Base-by-base conservation (phyloP, 2,113 vertebrate species). In the Nansenia antarctica region DNA sequence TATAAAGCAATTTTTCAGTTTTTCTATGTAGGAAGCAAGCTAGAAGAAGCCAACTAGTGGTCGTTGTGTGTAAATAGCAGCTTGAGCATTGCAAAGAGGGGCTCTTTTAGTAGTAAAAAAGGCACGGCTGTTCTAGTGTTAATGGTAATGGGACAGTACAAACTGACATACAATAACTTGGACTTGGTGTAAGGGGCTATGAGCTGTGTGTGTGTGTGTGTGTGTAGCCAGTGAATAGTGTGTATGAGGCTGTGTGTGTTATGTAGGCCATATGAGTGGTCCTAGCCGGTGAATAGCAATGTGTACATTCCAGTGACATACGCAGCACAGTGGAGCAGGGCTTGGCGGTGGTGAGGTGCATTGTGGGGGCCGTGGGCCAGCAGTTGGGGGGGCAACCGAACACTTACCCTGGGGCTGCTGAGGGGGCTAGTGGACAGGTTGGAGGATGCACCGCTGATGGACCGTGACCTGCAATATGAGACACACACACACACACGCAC, bases 341-440 rank as follows among this genome's bases (percentile, higher is more conserved):
- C 9, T 1, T 31, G 24, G 26, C 20, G 34, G 35, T 62, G 47
- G 78, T 73, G 24, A 68, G 66, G 73, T 82, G 74, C 78, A 82
- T 73, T 67, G 73, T 86, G 82, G 83, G 78, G 59, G 74, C 18
- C n/a, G n/a, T 35, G 61, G 47, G n/a, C 64, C 20, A 57, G 59
- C 42, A 49, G 4, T 12, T 18, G 45, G 20, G 90, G 90, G 84
- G 92, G 93, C 87, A 27, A 49, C n/a, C 9, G 65, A 55, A 72
- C 15, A 92, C 98, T 98, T 90, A 99, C 96, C 98, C 97, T 91
- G 72, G 98, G 98, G 88, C 98, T 99, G 94, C 96, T 99, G 88
- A 99, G 95, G 1, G 98, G 98, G 82, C 96, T 99, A 83, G 95
- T 98, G 87, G 96, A 98, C 72, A 99, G 93, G 78, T 95, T 95